Evolutionary conservation across 1,140 invertebrate species (phyloP).

Genomic region (Drosophila athabasca): DNA sequence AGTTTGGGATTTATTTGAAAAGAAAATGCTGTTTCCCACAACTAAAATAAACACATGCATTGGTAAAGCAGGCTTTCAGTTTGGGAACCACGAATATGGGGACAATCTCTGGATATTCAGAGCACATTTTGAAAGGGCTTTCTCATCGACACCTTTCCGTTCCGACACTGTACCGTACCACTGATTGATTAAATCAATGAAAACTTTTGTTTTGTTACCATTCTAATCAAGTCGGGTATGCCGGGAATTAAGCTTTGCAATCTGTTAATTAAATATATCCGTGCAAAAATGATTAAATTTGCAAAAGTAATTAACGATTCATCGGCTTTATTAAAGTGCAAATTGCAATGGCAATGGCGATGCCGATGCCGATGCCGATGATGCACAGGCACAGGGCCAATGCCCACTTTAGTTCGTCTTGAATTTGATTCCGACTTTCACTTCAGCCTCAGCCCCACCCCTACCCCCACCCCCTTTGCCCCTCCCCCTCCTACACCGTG

Average conservation of each 20-base stretch:
- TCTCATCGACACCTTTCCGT: too few relatives aligned
- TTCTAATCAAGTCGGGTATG: slow-evolving; percentile 26
- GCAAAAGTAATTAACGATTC: slow-evolving; percentile 60
- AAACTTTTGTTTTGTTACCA: slow-evolving; percentile 13
- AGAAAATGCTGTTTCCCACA: too few relatives aligned
- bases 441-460: background rate
- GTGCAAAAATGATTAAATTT: slow-evolving; percentile 59
- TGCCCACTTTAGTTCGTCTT: slow-evolving; percentile 23
- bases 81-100: too few relatives aligned
- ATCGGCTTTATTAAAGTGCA: slow-evolving; percentile 54
- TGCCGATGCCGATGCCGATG: slow-evolving; percentile 42
- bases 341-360: slow-evolving; percentile 40
- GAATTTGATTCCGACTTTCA: slow-evolving; percentile 33
- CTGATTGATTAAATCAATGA: slow-evolving; percentile 10
- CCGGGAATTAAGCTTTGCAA: slow-evolving; percentile 40
- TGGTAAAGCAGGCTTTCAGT: too few relatives aligned
- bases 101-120: too few relatives aligned
- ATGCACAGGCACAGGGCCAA: slow-evolving; percentile 42
- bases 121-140: background rate
- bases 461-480: too few relatives aligned
- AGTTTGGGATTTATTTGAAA: too few relatives aligned
- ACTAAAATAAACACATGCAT: too few relatives aligned
- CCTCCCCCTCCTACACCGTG: background rate
- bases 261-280: slow-evolving; percentile 66
- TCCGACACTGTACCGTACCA: background rate